These are phyloP conservation scores for Polydrusus pterygomalis DNA, from an alignment of 2,888 invertebrate species.

Conservation along the genomic window DNA sequence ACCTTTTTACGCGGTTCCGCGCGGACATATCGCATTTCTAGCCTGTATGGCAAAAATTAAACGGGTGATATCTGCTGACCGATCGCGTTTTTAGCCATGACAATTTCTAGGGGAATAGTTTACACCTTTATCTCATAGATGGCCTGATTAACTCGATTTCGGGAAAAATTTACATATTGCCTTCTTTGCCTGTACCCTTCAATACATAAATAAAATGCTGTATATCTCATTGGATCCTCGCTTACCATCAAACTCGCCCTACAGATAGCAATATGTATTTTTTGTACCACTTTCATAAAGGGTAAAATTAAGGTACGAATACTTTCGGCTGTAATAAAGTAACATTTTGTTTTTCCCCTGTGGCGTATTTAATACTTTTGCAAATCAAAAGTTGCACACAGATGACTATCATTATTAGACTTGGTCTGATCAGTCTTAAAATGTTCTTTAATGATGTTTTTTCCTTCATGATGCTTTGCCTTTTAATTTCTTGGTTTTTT, in stretches of 20 bases:
- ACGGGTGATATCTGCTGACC: too few species aligned
- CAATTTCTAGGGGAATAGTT: background rate
- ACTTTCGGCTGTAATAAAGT: slow-evolving; percentile 57
- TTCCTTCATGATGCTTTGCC: background rate
- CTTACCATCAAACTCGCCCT: slow-evolving; percentile 55
- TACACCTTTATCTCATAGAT: slow-evolving; percentile 14
- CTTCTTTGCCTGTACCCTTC: slow-evolving; percentile 32
- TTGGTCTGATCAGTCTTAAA: slow-evolving; percentile 12
- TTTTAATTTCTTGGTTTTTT: background rate
- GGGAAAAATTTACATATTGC: slow-evolving; percentile 25
- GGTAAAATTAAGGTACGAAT: slow-evolving; percentile 12
- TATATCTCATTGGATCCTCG: slow-evolving; percentile 54
- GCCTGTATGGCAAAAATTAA: too few species aligned
- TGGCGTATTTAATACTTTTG: slow-evolving; percentile 62
- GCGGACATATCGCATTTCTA: background rate
- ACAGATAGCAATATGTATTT: slow-evolving; percentile 58
- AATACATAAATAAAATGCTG: slow-evolving; percentile 42
- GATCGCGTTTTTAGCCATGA: too few species aligned
- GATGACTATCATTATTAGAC: slow-evolving; percentile 16
- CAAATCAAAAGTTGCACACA: slow-evolving; percentile 57
- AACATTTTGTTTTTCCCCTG: slow-evolving; percentile 58
- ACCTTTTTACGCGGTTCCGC: background rate
- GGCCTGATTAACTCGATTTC: slow-evolving; percentile 13
- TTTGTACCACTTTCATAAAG: slow-evolving; percentile 58
- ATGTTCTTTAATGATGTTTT: background rate